Evolutionary conservation across 2,888 invertebrate genomes (phyloP).

Genomic region (Archips xylosteana): DNA sequence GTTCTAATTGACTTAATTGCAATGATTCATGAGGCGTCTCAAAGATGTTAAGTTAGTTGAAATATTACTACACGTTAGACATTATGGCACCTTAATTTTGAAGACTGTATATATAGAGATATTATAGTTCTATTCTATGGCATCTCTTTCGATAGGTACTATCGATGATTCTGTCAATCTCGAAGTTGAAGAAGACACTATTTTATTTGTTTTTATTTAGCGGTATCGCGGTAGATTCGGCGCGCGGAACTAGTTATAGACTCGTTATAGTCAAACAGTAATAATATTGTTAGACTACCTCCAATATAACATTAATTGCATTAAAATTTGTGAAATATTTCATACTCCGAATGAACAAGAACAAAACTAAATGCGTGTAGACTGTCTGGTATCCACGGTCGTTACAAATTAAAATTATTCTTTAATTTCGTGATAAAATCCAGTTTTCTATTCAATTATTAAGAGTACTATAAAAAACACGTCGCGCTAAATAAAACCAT

Average conservation of each 20-base stretch:
- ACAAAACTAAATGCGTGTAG: background rate
- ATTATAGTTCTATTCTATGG: too few relatives aligned
- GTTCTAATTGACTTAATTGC: conserved; percentile 5
- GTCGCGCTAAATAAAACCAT: background rate
- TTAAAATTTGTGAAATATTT: background rate
- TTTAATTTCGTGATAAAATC: background rate
- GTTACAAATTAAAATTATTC: background rate
- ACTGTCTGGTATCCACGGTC: background rate
- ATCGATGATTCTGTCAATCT: background rate
- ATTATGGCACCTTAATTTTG: background rate
- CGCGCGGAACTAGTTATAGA: too few relatives aligned
- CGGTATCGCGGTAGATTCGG: too few relatives aligned
- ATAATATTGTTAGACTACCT: too few relatives aligned
- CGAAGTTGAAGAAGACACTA: background rate
- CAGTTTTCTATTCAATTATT: background rate
- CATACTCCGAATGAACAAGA: background rate
- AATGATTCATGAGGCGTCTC: background rate
- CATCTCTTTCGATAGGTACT: background rate
- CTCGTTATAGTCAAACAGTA: too few relatives aligned
- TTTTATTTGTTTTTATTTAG: background rate
- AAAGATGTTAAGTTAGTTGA: background rate
- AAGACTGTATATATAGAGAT: too few relatives aligned
- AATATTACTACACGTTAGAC: background rate
- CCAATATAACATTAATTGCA: too few relatives aligned
- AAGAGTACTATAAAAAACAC: background rate